Evolutionary conservation across 2,797 vertebrate genomes (phyloP), one percentile per base, ranked within the genome.

Genomic region (Lophotriccus pileatus): DNA sequence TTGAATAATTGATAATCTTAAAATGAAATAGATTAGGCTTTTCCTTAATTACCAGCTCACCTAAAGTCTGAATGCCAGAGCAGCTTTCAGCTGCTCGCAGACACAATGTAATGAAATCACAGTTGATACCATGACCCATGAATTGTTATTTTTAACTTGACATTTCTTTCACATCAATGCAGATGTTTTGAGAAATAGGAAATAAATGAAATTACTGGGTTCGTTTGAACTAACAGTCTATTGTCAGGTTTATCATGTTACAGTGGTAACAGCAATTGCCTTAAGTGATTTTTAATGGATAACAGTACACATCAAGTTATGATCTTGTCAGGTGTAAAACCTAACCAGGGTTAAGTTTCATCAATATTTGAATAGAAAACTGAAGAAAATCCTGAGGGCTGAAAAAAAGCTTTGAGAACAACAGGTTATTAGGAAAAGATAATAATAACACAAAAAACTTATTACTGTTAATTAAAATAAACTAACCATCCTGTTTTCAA

Each of bases 101-200:
- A 53, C 21, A 12, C 50, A 77, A 92, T 55, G 63, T 55, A 93
- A 85, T 89, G 89, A 95, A 94, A 80, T 76, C 82, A 39, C 67
- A 73, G 89, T 50, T 83, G 80, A 89, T 84, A 73, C 43, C 53
- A 16, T 81, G 79, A 94, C 83, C 90, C 82, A 39, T 30, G 84
- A 96, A 95, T 90, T 96, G 89, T 96, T 95, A 92, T 95, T 97
- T 97, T 95, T 95, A 80, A 93, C 96, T 95, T 97, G 87, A 96
- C 93, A 90, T 95, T 97, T 97, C 93, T 91, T 96, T 96, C 76
- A 92, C 21, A 18, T 95, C 93, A 89, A 83, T 93, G 58, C 67
- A 83, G 76, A 94, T 96, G 56, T 94, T 95, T 97, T 95, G 84
- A 93, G 84, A 44, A 96, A 91, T 3, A 6, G 25, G 77, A 77